These are phyloP conservation scores for Drosophila helvetica DNA, from an alignment of 2,888 invertebrate species.

Conservation along the genomic window DNA sequence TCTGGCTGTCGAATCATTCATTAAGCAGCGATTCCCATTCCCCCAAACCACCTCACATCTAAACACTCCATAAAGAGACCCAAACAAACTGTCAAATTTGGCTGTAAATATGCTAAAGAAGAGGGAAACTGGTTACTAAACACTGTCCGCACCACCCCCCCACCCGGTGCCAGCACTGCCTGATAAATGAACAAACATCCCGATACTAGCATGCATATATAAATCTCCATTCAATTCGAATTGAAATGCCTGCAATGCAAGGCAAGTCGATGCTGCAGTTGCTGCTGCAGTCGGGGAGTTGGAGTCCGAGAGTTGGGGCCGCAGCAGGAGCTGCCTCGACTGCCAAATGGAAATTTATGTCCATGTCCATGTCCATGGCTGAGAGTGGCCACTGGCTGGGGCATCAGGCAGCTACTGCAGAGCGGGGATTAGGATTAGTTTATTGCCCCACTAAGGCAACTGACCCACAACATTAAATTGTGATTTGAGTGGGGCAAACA, in stretches of 20 bases:
- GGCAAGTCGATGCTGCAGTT: slow-evolving; percentile 24
- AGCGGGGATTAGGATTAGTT: slow-evolving; percentile 61
- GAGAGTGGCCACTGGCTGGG: slow-evolving; percentile 12
- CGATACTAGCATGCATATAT: slow-evolving; percentile 48
- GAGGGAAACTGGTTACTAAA: slow-evolving; percentile 47
- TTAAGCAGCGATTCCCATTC: not conserved
- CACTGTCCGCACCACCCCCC: not conserved
- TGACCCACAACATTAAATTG: slow-evolving; percentile 79
- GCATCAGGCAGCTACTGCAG: not conserved
- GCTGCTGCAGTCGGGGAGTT: slow-evolving; percentile 3
- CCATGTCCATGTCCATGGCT: slow-evolving; percentile 57
- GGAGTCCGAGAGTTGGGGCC: slow-evolving; percentile 19
- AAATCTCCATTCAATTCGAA: slow-evolving; percentile 52
- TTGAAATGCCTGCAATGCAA: slow-evolving; percentile 28
- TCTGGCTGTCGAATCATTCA: not conserved
- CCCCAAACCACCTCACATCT: not conserved
- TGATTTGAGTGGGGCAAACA: slow-evolving; percentile 72
- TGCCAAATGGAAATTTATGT: slow-evolving; percentile 54
- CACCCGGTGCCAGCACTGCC: not conserved
- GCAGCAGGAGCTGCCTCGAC: slow-evolving; percentile 39
- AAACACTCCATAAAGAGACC: slow-evolving; percentile 38
- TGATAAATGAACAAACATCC: slow-evolving; percentile 47
- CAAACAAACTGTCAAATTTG: slow-evolving; percentile 61
- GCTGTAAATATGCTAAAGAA: slow-evolving; percentile 48
- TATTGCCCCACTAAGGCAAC: slow-evolving; percentile 76